phyloP scores from a whole-genome alignment of 2,797 vertebrate genomes.

The Meda fulgida region DNA sequence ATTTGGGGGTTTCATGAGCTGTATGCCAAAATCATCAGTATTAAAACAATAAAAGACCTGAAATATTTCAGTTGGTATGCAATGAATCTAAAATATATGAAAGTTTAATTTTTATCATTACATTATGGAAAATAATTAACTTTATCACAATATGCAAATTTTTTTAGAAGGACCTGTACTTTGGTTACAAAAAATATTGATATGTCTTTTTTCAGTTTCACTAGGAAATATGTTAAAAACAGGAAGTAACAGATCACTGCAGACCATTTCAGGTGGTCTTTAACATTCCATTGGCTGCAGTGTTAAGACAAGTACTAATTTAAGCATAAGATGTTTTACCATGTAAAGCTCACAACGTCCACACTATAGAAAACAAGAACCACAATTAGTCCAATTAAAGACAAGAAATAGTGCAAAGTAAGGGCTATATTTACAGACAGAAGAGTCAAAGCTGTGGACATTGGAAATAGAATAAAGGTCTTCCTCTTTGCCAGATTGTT shows the following conservation, averaged over 20 bases:
- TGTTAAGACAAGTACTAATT: not conserved
- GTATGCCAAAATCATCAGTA: too few species aligned
- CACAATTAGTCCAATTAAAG: not conserved
- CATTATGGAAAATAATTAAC: too few species aligned
- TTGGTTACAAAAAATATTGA: not conserved
- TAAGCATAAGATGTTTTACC: not conserved
- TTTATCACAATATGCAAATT: too few species aligned
- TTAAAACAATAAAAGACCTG: too few species aligned
- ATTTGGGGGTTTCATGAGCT: too few species aligned
- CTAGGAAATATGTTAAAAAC: not conserved
- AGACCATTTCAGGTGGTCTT: not conserved
- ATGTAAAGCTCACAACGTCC: conserved; percentile 26
- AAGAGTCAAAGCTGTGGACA: conserved; percentile 33
- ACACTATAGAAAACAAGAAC: conserved; percentile 14
- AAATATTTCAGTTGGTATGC: too few species aligned
- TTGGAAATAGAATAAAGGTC: conserved; percentile 39
- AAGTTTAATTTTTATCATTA: too few species aligned
- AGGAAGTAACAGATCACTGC: not conserved
- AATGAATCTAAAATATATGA: too few species aligned
- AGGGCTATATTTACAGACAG: conserved; percentile 14
- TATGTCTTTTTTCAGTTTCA: not conserved
- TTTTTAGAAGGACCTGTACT: too few species aligned
- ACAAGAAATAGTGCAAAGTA: conserved; percentile 27
- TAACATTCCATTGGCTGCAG: not conserved
- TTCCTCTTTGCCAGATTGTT: conserved; percentile 53